Percentiles rank a stretch among this genome's conserved stretches.
These are phyloP conservation scores for Drosophila antonietae DNA, from an alignment of 2,888 invertebrate genomes.

Conservation along the genomic window DNA sequence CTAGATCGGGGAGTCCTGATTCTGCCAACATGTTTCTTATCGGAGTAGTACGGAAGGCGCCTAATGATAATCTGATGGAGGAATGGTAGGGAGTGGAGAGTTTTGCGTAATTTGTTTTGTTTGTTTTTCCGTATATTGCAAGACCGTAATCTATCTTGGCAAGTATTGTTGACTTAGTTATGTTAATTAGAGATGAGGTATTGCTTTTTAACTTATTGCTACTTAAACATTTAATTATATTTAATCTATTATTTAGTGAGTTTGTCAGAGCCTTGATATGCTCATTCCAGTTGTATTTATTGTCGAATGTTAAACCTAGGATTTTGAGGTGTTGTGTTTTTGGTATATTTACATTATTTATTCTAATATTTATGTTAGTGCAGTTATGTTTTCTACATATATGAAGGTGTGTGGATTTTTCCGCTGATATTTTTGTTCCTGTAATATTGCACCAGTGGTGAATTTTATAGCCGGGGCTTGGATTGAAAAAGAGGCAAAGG, in stretches of 20 bases:
- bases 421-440: neutral
- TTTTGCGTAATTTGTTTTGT: too few species aligned
- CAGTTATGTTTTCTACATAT: too few species aligned
- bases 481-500: too few species aligned
- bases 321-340: neutral
- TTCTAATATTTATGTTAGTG: too few species aligned
- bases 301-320: neutral
- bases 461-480: neutral
- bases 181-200: neutral
- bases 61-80: neutral
- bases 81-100: neutral
- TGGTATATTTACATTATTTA: too few species aligned
- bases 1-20: neutral
- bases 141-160: neutral
- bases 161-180: neutral
- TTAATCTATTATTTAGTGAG: neutral
- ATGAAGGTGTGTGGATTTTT: neutral
- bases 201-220: neutral
- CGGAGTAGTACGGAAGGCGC: neutral
- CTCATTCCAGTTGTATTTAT: neutral
- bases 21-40: neutral
- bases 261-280: neutral
- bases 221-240: too few species aligned
- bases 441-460: neutral
- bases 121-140: neutral